phyloP scores from a whole-genome alignment of 2,113 vertebrate species.

The Cyphomyrus discorhynchus region DNA sequence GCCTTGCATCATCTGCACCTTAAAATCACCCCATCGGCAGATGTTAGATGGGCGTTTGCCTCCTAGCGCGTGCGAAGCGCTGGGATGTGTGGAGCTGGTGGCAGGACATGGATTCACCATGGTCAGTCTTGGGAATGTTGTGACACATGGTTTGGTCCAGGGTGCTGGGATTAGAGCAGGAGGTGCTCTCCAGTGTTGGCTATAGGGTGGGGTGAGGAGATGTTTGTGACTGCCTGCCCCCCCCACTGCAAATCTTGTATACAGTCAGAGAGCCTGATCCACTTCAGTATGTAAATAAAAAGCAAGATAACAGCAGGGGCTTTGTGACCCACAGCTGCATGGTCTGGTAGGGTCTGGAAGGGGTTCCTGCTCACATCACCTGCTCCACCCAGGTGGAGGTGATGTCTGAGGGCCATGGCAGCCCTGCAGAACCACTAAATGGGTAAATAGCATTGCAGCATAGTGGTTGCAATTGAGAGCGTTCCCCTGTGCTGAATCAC shows the following conservation, averaged over 20 bases:
- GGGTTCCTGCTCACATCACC: not conserved
- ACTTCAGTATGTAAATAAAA: not conserved
- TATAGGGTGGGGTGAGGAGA: not conserved
- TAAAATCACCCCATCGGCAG: not conserved
- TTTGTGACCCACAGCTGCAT: not conserved
- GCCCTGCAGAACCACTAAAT: not conserved
- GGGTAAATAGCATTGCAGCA: not conserved
- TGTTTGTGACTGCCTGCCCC: not conserved
- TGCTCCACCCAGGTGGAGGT: not conserved
- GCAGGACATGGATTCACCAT: not conserved
- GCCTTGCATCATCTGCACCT: not conserved
- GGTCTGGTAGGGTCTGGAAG: not conserved
- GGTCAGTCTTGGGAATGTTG: not conserved
- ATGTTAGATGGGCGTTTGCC: not conserved
- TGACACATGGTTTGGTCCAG: not conserved
- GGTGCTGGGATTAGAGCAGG: not conserved
- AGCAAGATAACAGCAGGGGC: not conserved
- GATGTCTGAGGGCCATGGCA: not conserved
- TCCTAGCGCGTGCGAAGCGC: not conserved
- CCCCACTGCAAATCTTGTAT: not conserved
- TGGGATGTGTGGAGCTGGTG: not conserved
- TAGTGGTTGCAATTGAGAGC: not conserved
- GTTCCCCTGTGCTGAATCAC: slow-evolving; percentile 50
- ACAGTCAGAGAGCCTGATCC: not conserved
- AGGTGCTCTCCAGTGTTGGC: not conserved